phyloP scores from a whole-genome alignment of 2,113 vertebrate genomes.

The Grammatotria lemairii region DNA sequence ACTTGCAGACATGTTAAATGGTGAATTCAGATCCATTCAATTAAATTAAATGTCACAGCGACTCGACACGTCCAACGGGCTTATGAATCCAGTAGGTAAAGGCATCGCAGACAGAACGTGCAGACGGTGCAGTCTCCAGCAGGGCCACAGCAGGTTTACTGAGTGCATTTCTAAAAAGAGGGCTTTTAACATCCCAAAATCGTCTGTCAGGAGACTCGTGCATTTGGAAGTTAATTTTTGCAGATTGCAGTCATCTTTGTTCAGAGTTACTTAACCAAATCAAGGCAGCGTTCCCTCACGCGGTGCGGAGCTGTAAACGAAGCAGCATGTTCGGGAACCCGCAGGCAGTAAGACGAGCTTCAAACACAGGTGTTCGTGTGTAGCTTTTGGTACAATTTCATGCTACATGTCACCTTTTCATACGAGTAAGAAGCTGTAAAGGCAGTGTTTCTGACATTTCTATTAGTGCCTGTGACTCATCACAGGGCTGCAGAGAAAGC shows the following conservation, averaged over 20 bases:
- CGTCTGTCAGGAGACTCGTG: neutral
- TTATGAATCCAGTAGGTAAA: neutral
- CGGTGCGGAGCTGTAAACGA: neutral
- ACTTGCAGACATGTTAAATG: neutral
- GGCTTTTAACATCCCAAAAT: neutral
- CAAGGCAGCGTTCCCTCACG: neutral
- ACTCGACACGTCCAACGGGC: neutral
- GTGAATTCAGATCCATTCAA: neutral
- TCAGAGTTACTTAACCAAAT: neutral
- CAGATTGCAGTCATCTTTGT: neutral
- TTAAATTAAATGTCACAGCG: neutral
- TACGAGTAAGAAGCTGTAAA: fast-evolving
- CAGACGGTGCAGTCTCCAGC: neutral
- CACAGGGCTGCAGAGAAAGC: neutral
- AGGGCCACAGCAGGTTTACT: neutral
- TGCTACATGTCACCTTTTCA: neutral
- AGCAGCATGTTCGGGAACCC: neutral
- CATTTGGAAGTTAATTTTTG: neutral
- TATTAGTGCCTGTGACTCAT: neutral
- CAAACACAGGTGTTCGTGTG: neutral
- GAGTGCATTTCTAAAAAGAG: neutral
- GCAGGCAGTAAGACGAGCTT: neutral
- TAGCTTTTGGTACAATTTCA: neutral
- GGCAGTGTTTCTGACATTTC: neutral
- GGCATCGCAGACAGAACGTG: neutral